These are phyloP conservation scores for Anguilla rostrata DNA, from an alignment of 2,113 vertebrate species.

Conservation along the genomic window DNA sequence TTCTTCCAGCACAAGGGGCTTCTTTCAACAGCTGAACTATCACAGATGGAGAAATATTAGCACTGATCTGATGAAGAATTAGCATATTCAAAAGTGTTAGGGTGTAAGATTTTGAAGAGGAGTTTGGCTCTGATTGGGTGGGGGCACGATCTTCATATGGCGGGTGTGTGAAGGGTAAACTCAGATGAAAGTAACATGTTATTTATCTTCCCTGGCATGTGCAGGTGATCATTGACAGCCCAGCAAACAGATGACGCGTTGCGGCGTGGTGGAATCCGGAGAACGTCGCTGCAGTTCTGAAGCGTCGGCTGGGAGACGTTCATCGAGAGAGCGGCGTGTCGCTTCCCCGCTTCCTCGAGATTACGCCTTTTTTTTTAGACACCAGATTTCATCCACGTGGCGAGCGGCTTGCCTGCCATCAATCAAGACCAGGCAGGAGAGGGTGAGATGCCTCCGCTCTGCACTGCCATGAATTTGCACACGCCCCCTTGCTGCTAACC, in stretches of 20 bases:
- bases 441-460: neutral
- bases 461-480: neutral
- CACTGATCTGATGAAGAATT: neutral
- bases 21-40: neutral
- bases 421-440: neutral
- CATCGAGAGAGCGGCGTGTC: neutral
- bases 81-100: neutral
- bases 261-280: neutral
- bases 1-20: conserved; percentile 34
- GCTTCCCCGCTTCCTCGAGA: neutral
- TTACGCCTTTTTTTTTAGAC: neutral
- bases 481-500: neutral
- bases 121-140: neutral
- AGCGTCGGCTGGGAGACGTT: neutral
- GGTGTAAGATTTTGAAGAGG: neutral
- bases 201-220: neutral
- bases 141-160: neutral
- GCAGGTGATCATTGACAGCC: conserved; percentile 2
- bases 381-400: neutral
- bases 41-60: neutral
- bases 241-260: neutral
- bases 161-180: neutral
- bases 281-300: neutral
- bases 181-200: neutral
- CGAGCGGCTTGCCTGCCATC: neutral